Conservation (phyloP, 2,888 invertebrate genomes). For the Mythimna ferrago region DNA sequence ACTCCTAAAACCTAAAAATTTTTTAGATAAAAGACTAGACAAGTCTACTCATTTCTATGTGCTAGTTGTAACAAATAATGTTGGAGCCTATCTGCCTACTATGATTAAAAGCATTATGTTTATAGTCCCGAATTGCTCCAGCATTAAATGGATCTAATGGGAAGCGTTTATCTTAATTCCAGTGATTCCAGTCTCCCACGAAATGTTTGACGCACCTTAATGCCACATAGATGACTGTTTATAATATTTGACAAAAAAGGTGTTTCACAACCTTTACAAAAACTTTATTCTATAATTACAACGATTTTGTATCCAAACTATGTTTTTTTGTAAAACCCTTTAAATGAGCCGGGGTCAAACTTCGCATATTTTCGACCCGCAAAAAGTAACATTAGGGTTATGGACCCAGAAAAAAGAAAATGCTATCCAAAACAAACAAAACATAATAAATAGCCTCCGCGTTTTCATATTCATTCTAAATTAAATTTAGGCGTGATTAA, state of each 20-base stretch:
- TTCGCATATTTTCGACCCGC: conserved; percentile 59
- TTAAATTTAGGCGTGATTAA: conserved; percentile 90
- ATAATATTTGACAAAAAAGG: conserved; percentile 73
- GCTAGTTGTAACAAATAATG: conserved; percentile 72
- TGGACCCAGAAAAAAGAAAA: conserved; percentile 71
- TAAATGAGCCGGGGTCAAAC: conserved; percentile 60
- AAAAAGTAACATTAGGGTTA: conserved; percentile 66
- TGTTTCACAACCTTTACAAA: conserved; percentile 52
- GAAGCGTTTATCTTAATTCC: conserved; percentile 88
- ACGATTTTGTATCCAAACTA: conserved; percentile 48
- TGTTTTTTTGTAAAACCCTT: conserved; percentile 43
- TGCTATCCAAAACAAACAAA: conserved; percentile 87
- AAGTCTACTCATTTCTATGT: conserved; percentile 66
- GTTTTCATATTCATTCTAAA: conserved; percentile 86
- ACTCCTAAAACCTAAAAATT: neutral
- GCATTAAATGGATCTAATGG: conserved; percentile 88
- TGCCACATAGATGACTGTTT: conserved; percentile 65
- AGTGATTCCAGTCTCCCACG: conserved; percentile 85
- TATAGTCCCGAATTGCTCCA: conserved; percentile 85
- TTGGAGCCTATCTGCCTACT: conserved; percentile 75
- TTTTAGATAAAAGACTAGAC: neutral
- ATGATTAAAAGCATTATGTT: conserved; percentile 88
- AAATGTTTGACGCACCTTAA: conserved; percentile 86
- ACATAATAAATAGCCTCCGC: conserved; percentile 79
- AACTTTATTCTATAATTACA: conserved; percentile 48